phyloP scores from a whole-genome alignment of 2,888 invertebrate species.

The Magallana nippona region DNA sequence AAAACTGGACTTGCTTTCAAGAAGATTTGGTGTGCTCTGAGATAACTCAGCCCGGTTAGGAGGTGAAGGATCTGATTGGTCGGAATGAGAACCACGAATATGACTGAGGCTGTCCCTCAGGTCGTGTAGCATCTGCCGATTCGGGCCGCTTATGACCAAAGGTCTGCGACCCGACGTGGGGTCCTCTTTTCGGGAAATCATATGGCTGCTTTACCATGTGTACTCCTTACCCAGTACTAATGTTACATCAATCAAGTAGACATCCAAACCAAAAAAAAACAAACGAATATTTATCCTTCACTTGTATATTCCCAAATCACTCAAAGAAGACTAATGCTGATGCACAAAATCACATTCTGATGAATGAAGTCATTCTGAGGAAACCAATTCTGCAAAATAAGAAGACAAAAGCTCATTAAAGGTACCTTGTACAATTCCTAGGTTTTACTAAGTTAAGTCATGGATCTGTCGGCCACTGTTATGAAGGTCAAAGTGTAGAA shows the following conservation, averaged over 20 bases:
- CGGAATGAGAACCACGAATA: constrained; percentile 33
- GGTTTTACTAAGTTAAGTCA: not conserved
- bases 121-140: constrained; percentile 60
- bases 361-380: not conserved
- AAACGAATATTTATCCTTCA: constrained; percentile 19
- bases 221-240: constrained; percentile 25
- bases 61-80: constrained; percentile 34
- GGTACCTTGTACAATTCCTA: not conserved
- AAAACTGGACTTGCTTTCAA: constrained; percentile 52
- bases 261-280: not conserved
- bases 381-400: constrained; percentile 2
- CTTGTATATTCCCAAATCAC: constrained; percentile 16
- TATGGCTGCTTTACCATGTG: constrained; percentile 43
- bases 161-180: constrained; percentile 53
- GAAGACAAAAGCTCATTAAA: not conserved
- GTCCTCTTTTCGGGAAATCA: constrained; percentile 43
- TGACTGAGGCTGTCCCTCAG: constrained; percentile 56
- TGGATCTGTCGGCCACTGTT: not conserved
- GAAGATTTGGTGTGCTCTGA: constrained; percentile 45
- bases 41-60: constrained; percentile 44
- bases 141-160: constrained; percentile 54
- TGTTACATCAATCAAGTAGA: not conserved
- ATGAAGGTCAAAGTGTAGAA: not conserved
- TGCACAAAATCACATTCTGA: constrained; percentile 25
- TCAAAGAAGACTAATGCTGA: not conserved